phyloP scores from a whole-genome alignment of 2,888 invertebrate genomes.

The Pristionchus entomophagus region DNA sequence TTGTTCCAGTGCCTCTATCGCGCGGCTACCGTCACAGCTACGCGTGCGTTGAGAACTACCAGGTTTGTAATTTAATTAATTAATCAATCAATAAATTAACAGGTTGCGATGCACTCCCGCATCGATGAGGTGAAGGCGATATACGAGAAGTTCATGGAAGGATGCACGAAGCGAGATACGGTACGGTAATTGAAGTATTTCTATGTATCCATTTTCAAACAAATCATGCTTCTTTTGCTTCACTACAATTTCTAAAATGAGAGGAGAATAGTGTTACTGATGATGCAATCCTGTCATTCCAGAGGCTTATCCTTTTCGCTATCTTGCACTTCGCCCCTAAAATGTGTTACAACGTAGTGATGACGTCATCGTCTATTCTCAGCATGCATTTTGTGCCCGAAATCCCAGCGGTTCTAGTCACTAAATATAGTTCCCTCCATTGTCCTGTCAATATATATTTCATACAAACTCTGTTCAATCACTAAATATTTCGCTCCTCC shows the following conservation, averaged over 20 bases:
- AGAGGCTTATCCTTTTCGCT: background rate
- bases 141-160: background rate
- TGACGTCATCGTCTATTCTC: background rate
- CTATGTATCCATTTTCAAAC: too few relatives aligned
- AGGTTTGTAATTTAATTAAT: background rate
- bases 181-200: too few relatives aligned
- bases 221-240: too few relatives aligned
- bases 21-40: background rate
- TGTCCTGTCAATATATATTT: too few relatives aligned
- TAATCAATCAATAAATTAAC: background rate
- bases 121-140: background rate
- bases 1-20: background rate
- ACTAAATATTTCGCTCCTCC: too few relatives aligned
- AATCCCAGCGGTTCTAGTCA: too few relatives aligned
- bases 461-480: too few relatives aligned
- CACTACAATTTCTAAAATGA: background rate
- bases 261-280: background rate
- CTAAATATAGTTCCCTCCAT: too few relatives aligned
- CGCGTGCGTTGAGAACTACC: background rate
- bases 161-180: background rate
- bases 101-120: conserved; percentile 31
- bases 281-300: background rate
- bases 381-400: too few relatives aligned
- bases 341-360: too few relatives aligned
- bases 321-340: background rate